Evolutionary conservation across 2,113 vertebrate genomes (phyloP), one percentile per base, ranked within the genome.

Genomic region (Climacteris rufus): DNA sequence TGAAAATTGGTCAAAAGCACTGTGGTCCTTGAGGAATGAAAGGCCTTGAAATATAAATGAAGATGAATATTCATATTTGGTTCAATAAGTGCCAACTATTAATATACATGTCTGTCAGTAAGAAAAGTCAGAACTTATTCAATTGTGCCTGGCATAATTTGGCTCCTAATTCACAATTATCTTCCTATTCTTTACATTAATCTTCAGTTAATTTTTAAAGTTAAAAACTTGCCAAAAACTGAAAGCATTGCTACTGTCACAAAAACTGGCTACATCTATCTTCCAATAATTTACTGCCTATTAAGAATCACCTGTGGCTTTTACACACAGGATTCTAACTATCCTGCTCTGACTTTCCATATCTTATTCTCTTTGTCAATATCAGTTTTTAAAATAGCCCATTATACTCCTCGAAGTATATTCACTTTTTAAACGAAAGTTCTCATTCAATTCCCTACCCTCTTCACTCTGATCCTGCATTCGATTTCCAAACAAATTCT

Each of bases 61-160:
- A 98, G 98, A 99, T 99, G 99, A 99, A 99, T 99, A 99, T 99
- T 99, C 99, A 99, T 99, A 99, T 99, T 99, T 99, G 98, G 98
- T 98, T 98, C 97, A 98, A 98, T 98, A 98, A 99, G 98, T 99
- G 98, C 98, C 98, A 99, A 99, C 98, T 99, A 99, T 99, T 99
- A 99, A 99, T 99, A 99, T 99, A 99, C 98, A 99, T 99, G 98
- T 99, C 98, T 99, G 98, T 99, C 98, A 98, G 98, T 98, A 98
- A 98, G 98, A 98, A 98, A 96, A 98, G 97, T 98, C 96, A 97
- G 98, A 97, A 96, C 97, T 87, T 97, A 96, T 97, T 98, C 97
- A 97, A 97, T 98, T 96, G 97, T 98, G 98, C 98, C 95, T 96
- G 97, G 98, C 98, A 98, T 99, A 99, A 99, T 97, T 97, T 98